Percentiles rank a stretch among this genome's conserved stretches.
Conservation (phyloP, 2,797 vertebrate genomes). For the Balearica regulorum region DNA sequence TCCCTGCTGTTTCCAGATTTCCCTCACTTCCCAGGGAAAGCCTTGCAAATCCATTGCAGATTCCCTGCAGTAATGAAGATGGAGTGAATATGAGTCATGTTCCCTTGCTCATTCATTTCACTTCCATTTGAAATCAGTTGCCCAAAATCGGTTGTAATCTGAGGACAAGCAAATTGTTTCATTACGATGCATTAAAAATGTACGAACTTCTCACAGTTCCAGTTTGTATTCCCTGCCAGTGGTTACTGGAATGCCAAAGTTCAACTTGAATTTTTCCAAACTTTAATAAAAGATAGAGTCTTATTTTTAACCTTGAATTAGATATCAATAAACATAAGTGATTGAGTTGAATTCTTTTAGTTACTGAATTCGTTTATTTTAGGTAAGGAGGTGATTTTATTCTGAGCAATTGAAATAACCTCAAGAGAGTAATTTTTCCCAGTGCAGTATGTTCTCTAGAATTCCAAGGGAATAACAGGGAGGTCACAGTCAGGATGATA, state of each 20-base stretch:
- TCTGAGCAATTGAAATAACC: background rate
- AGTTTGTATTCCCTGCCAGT: background rate
- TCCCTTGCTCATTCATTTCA: background rate
- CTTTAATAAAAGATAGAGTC: background rate
- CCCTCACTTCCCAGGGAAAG: background rate
- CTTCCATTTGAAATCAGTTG: background rate
- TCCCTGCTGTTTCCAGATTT: background rate
- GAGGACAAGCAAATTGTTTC: constrained; percentile 4
- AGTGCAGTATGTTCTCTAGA: background rate
- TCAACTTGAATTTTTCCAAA: background rate
- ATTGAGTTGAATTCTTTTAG: background rate
- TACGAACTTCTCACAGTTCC: background rate
- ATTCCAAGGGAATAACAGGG: constrained; percentile 5
- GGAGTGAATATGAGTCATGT: background rate
- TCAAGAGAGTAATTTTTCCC: constrained; percentile 10
- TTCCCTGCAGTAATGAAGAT: background rate
- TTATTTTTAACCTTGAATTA: constrained; percentile 33
- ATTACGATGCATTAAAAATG: background rate
- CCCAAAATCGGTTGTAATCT: background rate
- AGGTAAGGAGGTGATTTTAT: background rate
- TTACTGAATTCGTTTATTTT: background rate
- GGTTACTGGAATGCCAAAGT: background rate
- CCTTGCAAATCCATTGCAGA: background rate
- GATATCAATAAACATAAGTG: background rate
- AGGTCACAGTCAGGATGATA: background rate